Evolutionary conservation across 2,888 invertebrate species (phyloP).

Genomic region (Tetragonisca angustula): DNA sequence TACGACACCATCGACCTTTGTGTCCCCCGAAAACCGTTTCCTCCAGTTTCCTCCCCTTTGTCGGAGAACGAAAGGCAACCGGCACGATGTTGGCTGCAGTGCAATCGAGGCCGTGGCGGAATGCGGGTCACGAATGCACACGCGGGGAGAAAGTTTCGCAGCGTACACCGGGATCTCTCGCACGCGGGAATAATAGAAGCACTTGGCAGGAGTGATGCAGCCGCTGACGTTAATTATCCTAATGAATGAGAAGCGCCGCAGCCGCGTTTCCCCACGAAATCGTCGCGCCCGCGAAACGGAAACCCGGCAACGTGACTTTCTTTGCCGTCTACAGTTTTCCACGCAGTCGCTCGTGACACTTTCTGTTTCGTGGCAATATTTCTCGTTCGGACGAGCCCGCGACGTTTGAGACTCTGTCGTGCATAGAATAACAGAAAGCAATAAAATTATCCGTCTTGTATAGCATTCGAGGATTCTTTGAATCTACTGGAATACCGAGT

Average conservation of each 20-base stretch:
- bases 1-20: not conserved
- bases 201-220: conserved; percentile 20
- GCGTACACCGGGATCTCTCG: conserved; percentile 5
- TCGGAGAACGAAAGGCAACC: not conserved
- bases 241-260: conserved; percentile 33
- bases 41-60: not conserved
- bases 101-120: conserved; percentile 3
- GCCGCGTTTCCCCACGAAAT: conserved; percentile 10
- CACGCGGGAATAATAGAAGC: conserved; percentile 38
- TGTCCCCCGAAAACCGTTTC: not conserved
- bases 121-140: conserved; percentile 38
- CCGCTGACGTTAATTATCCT: conserved; percentile 51
- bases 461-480: too few relatives aligned
- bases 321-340: not conserved
- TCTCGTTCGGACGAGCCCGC: too few relatives aligned
- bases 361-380: too few relatives aligned
- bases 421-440: too few relatives aligned
- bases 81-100: not conserved
- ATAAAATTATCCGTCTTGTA: too few relatives aligned
- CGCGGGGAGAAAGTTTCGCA: conserved; percentile 18
- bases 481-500: too few relatives aligned
- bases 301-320: not conserved
- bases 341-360: not conserved
- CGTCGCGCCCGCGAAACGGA: conserved; percentile 9
- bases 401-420: too few relatives aligned